Evolutionary conservation across 2,888 invertebrate species (phyloP), one percentile per base, ranked within the genome.

Genomic region (Blomia tropicalis): DNA sequence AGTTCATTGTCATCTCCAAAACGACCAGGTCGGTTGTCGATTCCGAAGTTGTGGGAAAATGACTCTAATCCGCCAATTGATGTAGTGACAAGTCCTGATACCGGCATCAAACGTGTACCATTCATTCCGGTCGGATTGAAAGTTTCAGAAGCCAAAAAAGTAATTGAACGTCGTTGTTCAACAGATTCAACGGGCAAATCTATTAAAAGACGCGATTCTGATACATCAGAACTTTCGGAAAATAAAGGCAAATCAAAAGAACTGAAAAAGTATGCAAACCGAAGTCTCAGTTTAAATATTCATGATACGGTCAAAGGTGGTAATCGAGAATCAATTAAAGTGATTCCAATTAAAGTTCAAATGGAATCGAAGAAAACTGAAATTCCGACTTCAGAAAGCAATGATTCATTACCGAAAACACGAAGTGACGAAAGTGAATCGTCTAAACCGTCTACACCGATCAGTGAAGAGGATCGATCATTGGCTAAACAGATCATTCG

Each of bases 81-180:
- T 17, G 19, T 11, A 4, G 23, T 4, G 5, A 25, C 11, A 14
- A 58, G 22, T 58, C 29, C 43, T 2, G 14, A 1, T 5, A 27
- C n/a, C 25, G 1, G 41, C 17, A 36, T 41, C 1, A 32, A 43
- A 1, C 58, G 58, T 44, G 58, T 7, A 22, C 62, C 58, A 32
- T 58, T 58, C 11, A 58, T 58, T 58, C 62, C 62, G 14, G 47
- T 58, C 14, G 58, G 58, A 11, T 64, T 63, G 23, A 87, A 84
- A 72, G 87, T 89, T 1, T 86, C 85, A 60, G 87, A 84, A 71
- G 87, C 85, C 69, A 88, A 87, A 69, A 84, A 84, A 70, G 87
- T 85, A 69, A 89, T 87, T 71, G 87, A 89, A 73, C 36, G 44
- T 61, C 61, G 63, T 19, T 62, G 54, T 43, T 63, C 63, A 51